Percentiles rank a stretch among this genome's conserved stretches.
Conservation (phyloP, 2,113 vertebrate genomes). For the Myxocyprinus asiaticus region DNA sequence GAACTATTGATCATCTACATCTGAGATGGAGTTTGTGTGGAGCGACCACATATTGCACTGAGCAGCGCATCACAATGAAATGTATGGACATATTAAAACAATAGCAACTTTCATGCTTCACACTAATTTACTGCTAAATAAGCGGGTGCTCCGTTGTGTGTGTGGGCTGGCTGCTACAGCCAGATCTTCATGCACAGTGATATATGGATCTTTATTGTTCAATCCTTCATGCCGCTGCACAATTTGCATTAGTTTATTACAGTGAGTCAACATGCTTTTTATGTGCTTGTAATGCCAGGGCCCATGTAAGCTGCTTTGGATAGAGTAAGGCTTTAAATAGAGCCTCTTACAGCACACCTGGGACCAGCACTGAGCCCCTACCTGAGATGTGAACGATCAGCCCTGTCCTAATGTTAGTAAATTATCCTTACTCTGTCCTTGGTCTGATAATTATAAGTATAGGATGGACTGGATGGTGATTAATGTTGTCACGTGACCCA, state of each 20-base stretch:
- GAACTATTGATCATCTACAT: too few relatives aligned
- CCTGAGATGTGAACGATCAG: slow-evolving; percentile 42
- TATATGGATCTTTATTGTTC: slow-evolving; percentile 50
- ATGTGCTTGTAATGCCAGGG: slow-evolving; percentile 47
- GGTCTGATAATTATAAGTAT: slow-evolving; percentile 25
- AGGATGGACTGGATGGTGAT: slow-evolving; percentile 31
- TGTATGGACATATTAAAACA: slow-evolving; percentile 15
- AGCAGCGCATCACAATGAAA: too few relatives aligned
- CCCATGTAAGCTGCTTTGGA: slow-evolving; percentile 31
- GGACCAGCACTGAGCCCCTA: slow-evolving; percentile 30
- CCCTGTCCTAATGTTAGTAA: slow-evolving; percentile 43
- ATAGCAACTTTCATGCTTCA: slow-evolving; percentile 25
- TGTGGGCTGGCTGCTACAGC: background rate
- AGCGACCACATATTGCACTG: too few relatives aligned
- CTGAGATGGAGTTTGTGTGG: too few relatives aligned
- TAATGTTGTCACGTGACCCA: background rate
- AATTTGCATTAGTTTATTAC: slow-evolving; percentile 54
- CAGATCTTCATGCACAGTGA: slow-evolving; percentile 42
- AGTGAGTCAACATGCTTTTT: slow-evolving; percentile 54
- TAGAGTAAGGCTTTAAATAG: slow-evolving; percentile 48
- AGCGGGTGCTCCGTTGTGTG: background rate
- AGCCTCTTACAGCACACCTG: slow-evolving; percentile 33
- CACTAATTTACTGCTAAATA: slow-evolving; percentile 24
- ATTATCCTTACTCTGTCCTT: slow-evolving; percentile 33
- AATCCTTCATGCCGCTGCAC: slow-evolving; percentile 46